Conservation (phyloP, 2,113 vertebrate species). For the Dryoscopus gambensis region DNA sequence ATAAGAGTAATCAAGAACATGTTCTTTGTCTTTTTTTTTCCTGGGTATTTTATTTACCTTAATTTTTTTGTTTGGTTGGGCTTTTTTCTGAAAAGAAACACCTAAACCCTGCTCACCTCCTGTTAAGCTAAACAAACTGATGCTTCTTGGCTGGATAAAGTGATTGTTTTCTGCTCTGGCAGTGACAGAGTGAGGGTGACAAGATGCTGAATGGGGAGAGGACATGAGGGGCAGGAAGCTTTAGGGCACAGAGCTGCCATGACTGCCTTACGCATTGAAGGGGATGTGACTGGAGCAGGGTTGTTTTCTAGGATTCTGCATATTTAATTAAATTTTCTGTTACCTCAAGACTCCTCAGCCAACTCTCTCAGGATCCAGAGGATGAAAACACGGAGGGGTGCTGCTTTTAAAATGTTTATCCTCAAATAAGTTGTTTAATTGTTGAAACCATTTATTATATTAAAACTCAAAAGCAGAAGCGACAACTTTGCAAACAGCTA, state of each 20-base stretch:
- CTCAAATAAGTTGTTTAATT: neutral
- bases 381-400: neutral
- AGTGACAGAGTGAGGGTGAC: neutral
- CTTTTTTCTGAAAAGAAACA: neutral
- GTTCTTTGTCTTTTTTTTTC: neutral
- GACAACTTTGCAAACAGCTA: neutral
- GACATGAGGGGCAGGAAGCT: neutral
- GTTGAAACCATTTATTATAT: neutral
- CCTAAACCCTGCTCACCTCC: accelerated
- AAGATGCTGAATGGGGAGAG: neutral
- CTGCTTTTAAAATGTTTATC: neutral
- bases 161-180: neutral
- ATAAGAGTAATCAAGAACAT: neutral
- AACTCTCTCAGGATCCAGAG: neutral
- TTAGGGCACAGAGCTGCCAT: neutral
- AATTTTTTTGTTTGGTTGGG: neutral
- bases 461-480: neutral
- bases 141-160: neutral
- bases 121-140: neutral
- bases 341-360: neutral
- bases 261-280: neutral
- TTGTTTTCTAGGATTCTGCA: neutral
- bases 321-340: neutral
- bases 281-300: neutral
- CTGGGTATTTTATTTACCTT: neutral